A percentile compares a stretch with the other conserved stretches of the same genome.
These are phyloP conservation scores for Malachius bipustulatus DNA, from an alignment of 2,888 invertebrate species.

Conservation along the genomic window DNA sequence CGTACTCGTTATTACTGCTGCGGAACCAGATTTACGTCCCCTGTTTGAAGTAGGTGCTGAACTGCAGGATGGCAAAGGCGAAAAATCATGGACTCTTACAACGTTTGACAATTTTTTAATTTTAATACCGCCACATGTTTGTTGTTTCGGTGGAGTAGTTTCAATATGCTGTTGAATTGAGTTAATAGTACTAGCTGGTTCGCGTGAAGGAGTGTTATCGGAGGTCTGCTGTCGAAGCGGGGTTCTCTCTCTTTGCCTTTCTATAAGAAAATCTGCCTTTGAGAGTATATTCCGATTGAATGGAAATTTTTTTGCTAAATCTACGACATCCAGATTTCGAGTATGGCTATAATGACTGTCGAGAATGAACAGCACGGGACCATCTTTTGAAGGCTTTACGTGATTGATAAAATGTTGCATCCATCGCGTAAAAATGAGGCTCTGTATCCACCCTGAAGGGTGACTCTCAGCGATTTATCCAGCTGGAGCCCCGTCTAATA, in stretches of 20 bases:
- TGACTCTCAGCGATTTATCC: slow-evolving; percentile 7
- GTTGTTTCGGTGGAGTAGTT: slow-evolving; percentile 2
- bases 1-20: slow-evolving; percentile 8
- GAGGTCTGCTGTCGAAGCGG: too few species aligned
- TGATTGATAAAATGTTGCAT: slow-evolving; percentile 4
- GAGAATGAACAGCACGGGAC: too few species aligned
- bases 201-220: too few species aligned
- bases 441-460: slow-evolving; percentile 4
- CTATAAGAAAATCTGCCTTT: too few species aligned
- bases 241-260: too few species aligned
- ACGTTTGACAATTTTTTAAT: slow-evolving; percentile 4
- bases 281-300: too few species aligned
- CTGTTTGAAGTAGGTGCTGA: slow-evolving; percentile 6
- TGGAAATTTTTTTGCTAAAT: too few species aligned
- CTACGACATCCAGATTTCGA: too few species aligned
- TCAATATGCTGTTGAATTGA: slow-evolving; percentile 5
- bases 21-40: slow-evolving; percentile 7
- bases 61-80: slow-evolving; percentile 5
- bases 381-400: too few species aligned
- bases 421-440: background rate
- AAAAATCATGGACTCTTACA: slow-evolving; percentile 8
- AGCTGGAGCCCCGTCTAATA: too few species aligned
- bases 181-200: background rate
- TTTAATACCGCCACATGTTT: slow-evolving; percentile 1
- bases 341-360: too few species aligned